Conservation (phyloP, 1,140 invertebrate genomes). For the Orussus abietinus region DNA sequence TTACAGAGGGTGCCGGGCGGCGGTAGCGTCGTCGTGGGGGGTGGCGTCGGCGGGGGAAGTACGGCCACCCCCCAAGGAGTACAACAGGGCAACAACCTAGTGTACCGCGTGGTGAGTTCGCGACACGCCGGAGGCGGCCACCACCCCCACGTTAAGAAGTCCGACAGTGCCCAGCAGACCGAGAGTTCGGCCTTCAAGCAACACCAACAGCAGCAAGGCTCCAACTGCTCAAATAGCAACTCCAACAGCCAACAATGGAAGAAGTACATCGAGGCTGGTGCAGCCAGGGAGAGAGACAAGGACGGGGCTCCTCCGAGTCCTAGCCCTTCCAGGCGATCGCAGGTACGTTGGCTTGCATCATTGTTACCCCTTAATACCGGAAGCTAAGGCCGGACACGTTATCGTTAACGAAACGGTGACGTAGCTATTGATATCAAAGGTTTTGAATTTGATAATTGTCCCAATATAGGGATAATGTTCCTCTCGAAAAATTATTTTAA, state of each 20-base stretch:
- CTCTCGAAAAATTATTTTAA: neutral
- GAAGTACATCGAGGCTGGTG: slow-evolving; percentile 55
- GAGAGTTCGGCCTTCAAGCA: slow-evolving; percentile 58
- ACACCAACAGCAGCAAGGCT: slow-evolving; percentile 26
- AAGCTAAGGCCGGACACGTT: no score
- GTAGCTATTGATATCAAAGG: no score
- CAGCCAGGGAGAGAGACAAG: slow-evolving; percentile 45
- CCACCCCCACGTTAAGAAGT: slow-evolving; percentile 53
- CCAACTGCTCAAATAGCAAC: slow-evolving; percentile 43
- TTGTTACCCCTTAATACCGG: no score
- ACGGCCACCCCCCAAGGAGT: slow-evolving; percentile 49
- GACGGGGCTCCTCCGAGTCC: slow-evolving; percentile 45
- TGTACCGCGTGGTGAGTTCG: slow-evolving; percentile 53
- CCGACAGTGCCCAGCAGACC: slow-evolving; percentile 59
- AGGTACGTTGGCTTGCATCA: slow-evolving; percentile 36
- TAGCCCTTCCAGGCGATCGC: slow-evolving; percentile 47
- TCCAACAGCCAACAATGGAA: slow-evolving; percentile 58
- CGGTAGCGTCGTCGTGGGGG: slow-evolving; percentile 48
- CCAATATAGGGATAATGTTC: no score
- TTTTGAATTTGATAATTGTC: no score
- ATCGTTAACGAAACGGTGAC: no score
- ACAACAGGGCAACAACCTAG: slow-evolving; percentile 44
- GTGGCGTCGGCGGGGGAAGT: slow-evolving; percentile 38
- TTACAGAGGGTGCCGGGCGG: slow-evolving; percentile 45
- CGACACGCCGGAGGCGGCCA: slow-evolving; percentile 38